Conservation (phyloP, 1,140 invertebrate species). For the Akabosia matsudoensis region DNA sequence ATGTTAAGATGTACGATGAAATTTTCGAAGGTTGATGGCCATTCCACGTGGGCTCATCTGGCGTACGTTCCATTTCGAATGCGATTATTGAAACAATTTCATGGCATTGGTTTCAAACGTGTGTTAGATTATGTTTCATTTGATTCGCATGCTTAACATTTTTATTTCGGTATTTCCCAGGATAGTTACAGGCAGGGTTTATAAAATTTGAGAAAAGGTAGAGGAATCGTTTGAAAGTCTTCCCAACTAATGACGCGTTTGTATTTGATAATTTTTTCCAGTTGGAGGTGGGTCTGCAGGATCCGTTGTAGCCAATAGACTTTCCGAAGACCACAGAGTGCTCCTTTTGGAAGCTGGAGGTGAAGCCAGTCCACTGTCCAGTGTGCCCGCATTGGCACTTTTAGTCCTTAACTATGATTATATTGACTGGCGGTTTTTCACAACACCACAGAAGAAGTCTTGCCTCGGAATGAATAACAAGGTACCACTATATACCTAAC, state of each 20-base stretch:
- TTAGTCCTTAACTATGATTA: slow-evolving; percentile 18
- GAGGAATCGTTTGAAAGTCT: neutral
- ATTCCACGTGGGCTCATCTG: too few species aligned
- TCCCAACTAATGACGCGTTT: neutral
- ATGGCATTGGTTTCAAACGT: too few species aligned
- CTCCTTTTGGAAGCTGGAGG: slow-evolving; percentile 24
- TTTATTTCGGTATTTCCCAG: too few species aligned
- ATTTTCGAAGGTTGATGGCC: too few species aligned
- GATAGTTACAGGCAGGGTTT: too few species aligned
- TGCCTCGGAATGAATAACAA: slow-evolving; percentile 26
- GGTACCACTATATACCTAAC: too few species aligned
- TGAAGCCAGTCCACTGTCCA: slow-evolving; percentile 22
- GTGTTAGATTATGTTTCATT: too few species aligned
- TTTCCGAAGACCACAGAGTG: slow-evolving; percentile 23
- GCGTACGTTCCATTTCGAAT: too few species aligned
- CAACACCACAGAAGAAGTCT: slow-evolving; percentile 21
- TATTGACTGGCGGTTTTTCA: slow-evolving; percentile 24
- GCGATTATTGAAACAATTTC: too few species aligned
- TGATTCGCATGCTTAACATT: too few species aligned
- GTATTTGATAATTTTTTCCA: neutral
- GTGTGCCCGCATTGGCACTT: slow-evolving; percentile 13
- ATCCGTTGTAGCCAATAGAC: slow-evolving; percentile 22
- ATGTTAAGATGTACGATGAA: too few species aligned
- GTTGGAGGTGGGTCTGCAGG: slow-evolving; percentile 24
- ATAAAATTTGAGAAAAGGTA: neutral